Evolutionary conservation across 1,140 invertebrate genomes (phyloP).

Genomic region (Daktulosphaira vitifoliae): DNA sequence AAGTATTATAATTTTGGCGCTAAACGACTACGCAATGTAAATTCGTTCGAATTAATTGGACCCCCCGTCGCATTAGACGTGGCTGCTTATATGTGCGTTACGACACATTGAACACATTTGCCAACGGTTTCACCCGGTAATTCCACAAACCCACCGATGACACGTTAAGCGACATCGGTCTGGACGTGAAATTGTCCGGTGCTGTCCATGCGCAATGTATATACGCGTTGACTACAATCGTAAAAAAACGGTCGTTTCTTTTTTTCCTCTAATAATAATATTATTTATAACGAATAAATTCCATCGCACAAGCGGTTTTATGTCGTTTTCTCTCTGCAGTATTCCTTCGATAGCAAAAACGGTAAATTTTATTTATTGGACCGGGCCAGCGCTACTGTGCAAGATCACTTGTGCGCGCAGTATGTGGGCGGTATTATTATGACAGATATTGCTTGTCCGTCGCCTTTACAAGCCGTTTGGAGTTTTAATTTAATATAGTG

Average conservation of each 20-base stretch:
- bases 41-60: conserved; percentile 10
- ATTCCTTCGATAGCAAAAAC: too few relatives aligned
- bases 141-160: too few relatives aligned
- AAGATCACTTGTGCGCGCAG: conserved; percentile 10
- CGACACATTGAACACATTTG: too few relatives aligned
- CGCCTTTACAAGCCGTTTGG: conserved; percentile 12
- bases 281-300: conserved; percentile 30
- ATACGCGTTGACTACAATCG: not conserved
- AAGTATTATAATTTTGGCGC: conserved; percentile 24
- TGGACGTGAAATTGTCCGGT: too few relatives aligned
- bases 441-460: conserved; percentile 32
- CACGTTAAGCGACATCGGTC: too few relatives aligned
- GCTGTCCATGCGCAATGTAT: too few relatives aligned
- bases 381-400: conserved; percentile 27
- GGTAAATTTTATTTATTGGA: conserved; percentile 20
- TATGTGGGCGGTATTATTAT: conserved; percentile 31
- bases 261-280: conserved; percentile 8
- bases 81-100: not conserved
- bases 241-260: conserved; percentile 16
- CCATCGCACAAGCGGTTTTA: too few relatives aligned
- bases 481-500: too few relatives aligned
- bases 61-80: conserved; percentile 8
- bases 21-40: not conserved
- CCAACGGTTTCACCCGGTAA: too few relatives aligned
- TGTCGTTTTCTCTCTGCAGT: too few relatives aligned